Conservation (phyloP, 2,113 vertebrate species). For the Aphelocoma coerulescens region DNA sequence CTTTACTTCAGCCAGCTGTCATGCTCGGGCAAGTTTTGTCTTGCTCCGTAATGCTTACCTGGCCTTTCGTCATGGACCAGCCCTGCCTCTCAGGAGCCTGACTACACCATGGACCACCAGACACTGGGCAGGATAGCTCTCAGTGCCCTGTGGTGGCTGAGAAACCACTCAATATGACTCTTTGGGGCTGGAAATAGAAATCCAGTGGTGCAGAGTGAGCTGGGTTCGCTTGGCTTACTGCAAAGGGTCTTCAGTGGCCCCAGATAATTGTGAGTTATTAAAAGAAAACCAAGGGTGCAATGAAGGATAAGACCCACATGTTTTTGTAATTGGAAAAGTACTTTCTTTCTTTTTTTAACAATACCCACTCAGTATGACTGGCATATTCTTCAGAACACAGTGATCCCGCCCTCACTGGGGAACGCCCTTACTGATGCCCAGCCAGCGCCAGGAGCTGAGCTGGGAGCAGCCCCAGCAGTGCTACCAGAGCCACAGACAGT, state of each 20-base stretch:
- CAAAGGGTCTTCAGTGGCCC: not conserved
- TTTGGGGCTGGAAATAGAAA: not conserved
- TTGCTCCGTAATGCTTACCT: not conserved
- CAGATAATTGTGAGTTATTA: not conserved
- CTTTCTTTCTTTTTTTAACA: not conserved
- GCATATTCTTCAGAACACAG: not conserved
- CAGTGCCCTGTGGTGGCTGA: not conserved
- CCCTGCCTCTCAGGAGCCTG: not conserved
- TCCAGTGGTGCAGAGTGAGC: not conserved
- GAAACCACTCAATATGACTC: accelerated
- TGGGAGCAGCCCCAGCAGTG: not conserved
- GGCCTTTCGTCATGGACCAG: not conserved
- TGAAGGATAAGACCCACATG: not conserved
- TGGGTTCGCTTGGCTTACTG: not conserved
- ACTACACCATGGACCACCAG: not conserved
- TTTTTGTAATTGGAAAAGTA: not conserved
- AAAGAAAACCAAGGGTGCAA: not conserved
- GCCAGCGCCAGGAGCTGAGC: not conserved
- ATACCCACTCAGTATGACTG: not conserved
- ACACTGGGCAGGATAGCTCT: not conserved
- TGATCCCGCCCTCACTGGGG: accelerated
- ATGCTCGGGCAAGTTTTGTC: not conserved
- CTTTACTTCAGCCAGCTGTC: conserved; percentile 3
- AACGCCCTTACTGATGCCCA: accelerated
- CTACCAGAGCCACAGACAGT: not conserved